Base-by-base conservation (phyloP, 2,113 vertebrate species). In the Lepisosteus osseus region DNA sequence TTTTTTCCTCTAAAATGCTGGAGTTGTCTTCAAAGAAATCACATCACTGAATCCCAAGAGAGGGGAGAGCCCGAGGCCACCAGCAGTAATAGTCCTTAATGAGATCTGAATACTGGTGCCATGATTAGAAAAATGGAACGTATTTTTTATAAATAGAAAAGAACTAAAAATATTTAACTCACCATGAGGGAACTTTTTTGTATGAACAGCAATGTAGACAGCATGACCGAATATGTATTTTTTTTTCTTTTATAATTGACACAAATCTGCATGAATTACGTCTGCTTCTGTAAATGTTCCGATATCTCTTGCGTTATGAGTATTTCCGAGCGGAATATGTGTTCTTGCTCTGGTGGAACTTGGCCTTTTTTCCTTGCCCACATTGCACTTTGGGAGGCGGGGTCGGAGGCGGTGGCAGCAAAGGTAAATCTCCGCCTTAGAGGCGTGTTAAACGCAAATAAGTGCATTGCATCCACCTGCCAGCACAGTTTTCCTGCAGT, bases 391-490 rank as follows among this genome's bases (percentile, higher is more conserved):
- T 11, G 14, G 61, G 66, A 69, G 73, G 78, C 71, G 77, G 76
- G 68, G 61, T 72, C 7, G 80, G 56, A 29, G 74, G 70, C 14
- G 71, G 59, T 17, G 74, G 78, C 78, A 73, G 77, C 72, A 68
- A 87, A 91, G 90, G 89, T 90, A 86, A 78, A 78, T 79, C 84
- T 78, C 88, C 90, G 84, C 89, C 89, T 79, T 83, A 79, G 84
- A 85, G 87, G 91, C 88, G 89, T 89, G 88, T 85, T 83, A 77
- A 84, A 56, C 6, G 75, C 72, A 70, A 76, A 74, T 73, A 79
- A 82, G 76, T 75, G 83, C 83, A 70, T 75, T 79, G 77, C 85
- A 83, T 92, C 91, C 90, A 92, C 91, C 91, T 92, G 91, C 89
- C 86, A 68, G 75, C 78, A 74, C 78, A 66, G 72, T 82, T 74